phyloP scores from a whole-genome alignment of 2,797 vertebrate species.

The Bovichtus diacanthus region DNA sequence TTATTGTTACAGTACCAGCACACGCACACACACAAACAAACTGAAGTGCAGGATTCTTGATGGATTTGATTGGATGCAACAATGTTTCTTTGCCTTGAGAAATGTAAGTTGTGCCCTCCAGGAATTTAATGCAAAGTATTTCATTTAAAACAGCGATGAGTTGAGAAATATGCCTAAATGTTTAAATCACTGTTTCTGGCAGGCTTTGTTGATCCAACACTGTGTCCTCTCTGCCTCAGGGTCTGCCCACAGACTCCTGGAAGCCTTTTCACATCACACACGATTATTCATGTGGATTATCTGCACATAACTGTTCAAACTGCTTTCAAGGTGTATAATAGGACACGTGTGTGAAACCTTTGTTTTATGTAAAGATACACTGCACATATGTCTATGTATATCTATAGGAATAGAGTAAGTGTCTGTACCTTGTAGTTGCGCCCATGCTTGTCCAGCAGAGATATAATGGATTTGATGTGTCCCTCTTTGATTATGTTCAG shows the following conservation, averaged over 20 bases:
- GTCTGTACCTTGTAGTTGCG: slow-evolving; percentile 93
- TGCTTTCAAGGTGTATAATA: neutral
- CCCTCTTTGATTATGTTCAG: slow-evolving; percentile 98
- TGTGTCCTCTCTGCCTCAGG: neutral
- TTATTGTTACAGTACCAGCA: neutral
- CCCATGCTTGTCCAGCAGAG: slow-evolving; percentile 95
- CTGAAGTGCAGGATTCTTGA: neutral
- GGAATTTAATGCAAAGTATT: neutral
- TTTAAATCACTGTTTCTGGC: neutral
- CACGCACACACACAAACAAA: neutral
- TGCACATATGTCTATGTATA: too few relatives aligned
- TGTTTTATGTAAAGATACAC: neutral
- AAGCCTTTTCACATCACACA: neutral
- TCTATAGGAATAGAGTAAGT: neutral
- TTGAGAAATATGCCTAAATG: neutral
- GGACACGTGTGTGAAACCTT: neutral
- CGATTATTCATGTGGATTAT: neutral
- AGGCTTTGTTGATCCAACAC: neutral
- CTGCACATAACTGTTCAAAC: neutral
- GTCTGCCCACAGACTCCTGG: neutral
- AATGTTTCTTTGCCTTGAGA: neutral
- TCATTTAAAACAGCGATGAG: neutral
- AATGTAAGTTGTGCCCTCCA: neutral
- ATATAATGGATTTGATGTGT: slow-evolving; percentile 97
- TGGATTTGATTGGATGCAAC: neutral